Evolutionary conservation across 1,140 invertebrate genomes (phyloP).

Genomic region (Zaprionus ornatus): DNA sequence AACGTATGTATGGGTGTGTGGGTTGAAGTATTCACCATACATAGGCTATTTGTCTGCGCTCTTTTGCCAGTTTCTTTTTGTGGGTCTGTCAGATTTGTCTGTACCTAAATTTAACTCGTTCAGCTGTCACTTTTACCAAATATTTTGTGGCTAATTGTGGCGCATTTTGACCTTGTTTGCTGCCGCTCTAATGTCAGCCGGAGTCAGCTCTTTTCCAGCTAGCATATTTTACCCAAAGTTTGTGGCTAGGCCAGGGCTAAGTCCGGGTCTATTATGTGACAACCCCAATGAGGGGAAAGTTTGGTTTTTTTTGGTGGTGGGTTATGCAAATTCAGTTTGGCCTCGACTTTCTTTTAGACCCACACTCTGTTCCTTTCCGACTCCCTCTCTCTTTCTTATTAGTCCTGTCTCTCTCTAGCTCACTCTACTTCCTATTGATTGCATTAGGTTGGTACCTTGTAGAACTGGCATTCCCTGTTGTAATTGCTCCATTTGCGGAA

Average conservation of each 20-base stretch:
- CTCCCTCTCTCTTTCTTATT: not conserved
- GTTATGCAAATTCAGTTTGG: constrained; percentile 38
- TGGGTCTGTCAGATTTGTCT: constrained; percentile 23
- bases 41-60: constrained; percentile 5
- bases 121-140: constrained; percentile 40
- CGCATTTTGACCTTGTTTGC: constrained; percentile 39
- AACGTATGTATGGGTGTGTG: not conserved
- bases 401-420: not conserved
- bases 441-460: not conserved
- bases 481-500: constrained; percentile 26
- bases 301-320: constrained; percentile 32
- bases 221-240: not conserved
- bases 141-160: constrained; percentile 43
- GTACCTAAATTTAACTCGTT: constrained; percentile 37
- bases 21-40: not conserved
- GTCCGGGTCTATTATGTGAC: constrained; percentile 1
- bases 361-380: not conserved
- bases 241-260: not conserved
- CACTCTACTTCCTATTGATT: not conserved
- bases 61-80: constrained; percentile 8
- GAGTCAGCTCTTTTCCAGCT: constrained; percentile 2
- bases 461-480: not conserved
- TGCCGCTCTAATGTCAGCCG: constrained; percentile 14
- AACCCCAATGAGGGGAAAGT: not conserved
- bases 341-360: constrained; percentile 17